A percentile compares a stretch with the other conserved stretches of the same genome.
phyloP scores from a whole-genome alignment of 64 coral and sea anemone genomes.

The Hydrozoanthus tunicans region DNA sequence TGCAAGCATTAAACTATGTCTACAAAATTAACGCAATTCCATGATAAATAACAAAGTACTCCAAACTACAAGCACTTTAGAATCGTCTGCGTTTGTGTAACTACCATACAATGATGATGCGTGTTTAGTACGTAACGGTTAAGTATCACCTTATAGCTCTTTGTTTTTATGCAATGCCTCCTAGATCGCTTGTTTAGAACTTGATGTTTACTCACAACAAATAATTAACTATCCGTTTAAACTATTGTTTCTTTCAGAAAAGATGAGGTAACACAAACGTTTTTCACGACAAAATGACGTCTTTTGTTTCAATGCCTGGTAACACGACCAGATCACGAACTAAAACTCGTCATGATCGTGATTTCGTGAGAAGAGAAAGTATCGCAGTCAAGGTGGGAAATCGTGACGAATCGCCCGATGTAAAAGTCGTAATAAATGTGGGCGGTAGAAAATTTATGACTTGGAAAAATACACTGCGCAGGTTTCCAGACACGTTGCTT shows the following conservation, averaged over 20 bases:
- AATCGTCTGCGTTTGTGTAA: no score
- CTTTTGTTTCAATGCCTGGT: neutral
- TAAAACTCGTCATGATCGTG: neutral
- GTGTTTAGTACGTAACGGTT: no score
- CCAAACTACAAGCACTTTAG: no score
- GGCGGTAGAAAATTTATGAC: conserved; percentile 86
- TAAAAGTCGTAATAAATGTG: conserved; percentile 81
- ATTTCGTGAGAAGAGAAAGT: conserved; percentile 5
- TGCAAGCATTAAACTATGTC: neutral
- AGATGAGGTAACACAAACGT: neutral
- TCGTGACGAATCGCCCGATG: conserved; percentile 10
- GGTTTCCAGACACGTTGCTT: conserved; percentile 82
- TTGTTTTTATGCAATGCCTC: no score
- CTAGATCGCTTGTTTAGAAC: no score
- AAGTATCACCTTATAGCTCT: no score
- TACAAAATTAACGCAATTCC: neutral
- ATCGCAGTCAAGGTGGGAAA: neutral
- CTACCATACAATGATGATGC: no score
- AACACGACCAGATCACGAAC: conserved; percentile 10
- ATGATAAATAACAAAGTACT: no score
- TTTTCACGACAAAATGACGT: conserved; percentile 24
- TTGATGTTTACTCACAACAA: no score
- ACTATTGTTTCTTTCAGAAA: conserved; percentile 2
- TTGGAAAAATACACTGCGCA: conserved; percentile 79
- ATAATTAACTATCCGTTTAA: neutral